Evolutionary conservation across 2,888 invertebrate species (phyloP).

Genomic region (Ypsolopha sequella): DNA sequence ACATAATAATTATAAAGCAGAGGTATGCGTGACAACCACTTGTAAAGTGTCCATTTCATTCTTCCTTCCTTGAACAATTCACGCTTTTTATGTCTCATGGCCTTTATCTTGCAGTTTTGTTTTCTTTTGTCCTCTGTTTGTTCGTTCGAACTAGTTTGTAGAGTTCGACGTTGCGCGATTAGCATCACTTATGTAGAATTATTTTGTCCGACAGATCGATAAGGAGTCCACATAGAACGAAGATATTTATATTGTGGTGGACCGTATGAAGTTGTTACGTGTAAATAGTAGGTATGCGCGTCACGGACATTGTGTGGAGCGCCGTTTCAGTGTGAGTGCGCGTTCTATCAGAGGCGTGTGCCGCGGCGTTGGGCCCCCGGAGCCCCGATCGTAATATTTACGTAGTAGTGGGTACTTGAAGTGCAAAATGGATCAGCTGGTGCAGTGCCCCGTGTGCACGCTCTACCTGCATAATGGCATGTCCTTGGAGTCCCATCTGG

Average conservation of each 20-base stretch:
- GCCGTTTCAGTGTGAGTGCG: conserved; percentile 36
- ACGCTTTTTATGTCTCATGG: conserved; percentile 66
- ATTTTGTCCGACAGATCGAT: conserved; percentile 66
- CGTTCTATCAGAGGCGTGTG: conserved; percentile 20
- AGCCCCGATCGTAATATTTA: not conserved
- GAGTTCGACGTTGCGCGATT: conserved; percentile 33
- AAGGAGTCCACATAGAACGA: conserved; percentile 49
- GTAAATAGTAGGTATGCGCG: conserved; percentile 56
- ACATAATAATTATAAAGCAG: conserved; percentile 41
- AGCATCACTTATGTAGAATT: conserved; percentile 37
- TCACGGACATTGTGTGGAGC: conserved; percentile 45
- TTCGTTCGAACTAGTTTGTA: conserved; percentile 48
- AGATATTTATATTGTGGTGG: conserved; percentile 52
- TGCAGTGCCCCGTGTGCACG: conserved; percentile 87
- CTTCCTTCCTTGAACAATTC: conserved; percentile 28
- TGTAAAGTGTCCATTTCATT: conserved; percentile 30
- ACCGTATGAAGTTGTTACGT: conserved; percentile 40
- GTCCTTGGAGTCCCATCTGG: conserved; percentile 82
- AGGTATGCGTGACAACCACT: conserved; percentile 36
- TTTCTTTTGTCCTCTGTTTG: conserved; percentile 64
- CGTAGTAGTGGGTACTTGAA: not conserved
- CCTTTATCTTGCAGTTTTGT: conserved; percentile 67
- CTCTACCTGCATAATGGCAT: conserved; percentile 87
- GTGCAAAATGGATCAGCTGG: conserved; percentile 46
- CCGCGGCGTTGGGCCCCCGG: conserved; percentile 2